Conservation (phyloP, 2,797 vertebrate species). For the Fistularia commersonii region DNA sequence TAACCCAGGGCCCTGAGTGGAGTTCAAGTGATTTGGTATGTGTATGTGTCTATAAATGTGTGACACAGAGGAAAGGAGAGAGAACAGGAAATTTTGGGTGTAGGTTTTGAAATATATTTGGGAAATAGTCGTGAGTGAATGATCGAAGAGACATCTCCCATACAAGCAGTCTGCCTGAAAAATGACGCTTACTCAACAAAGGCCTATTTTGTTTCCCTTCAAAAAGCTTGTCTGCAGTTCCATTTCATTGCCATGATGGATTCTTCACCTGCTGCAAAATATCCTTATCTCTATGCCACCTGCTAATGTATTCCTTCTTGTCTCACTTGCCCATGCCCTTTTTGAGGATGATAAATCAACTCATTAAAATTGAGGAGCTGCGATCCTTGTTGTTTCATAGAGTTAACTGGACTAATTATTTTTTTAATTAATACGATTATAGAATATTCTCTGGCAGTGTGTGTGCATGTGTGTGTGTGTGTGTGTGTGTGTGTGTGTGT, state of each 20-base stretch:
- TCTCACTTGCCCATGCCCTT: too few species aligned
- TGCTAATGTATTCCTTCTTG: too few species aligned
- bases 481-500: conserved; percentile 17
- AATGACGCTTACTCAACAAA: background rate
- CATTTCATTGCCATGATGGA: too few species aligned
- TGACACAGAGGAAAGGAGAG: conserved; percentile 11
- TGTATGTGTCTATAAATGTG: conserved; percentile 26
- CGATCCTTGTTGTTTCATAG: too few species aligned
- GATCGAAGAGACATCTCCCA: conserved; percentile 2
- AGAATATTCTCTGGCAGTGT: background rate
- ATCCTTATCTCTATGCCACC: too few species aligned
- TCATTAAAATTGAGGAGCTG: too few species aligned
- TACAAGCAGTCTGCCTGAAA: conserved; percentile 7
- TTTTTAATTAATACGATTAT: too few species aligned
- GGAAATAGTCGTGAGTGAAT: conserved; percentile 26
- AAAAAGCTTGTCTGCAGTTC: too few species aligned
- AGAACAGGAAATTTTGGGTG: conserved; percentile 7
- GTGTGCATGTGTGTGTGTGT: background rate
- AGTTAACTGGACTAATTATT: too few species aligned
- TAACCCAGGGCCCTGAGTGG: conserved; percentile 55
- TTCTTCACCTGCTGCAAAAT: too few species aligned
- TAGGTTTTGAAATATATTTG: conserved; percentile 29
- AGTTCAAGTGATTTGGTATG: conserved; percentile 32
- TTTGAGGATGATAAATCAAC: too few species aligned
- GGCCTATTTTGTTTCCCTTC: too few species aligned